These are phyloP conservation scores for Chirona hameri DNA, from an alignment of 2,888 invertebrate genomes.

Conservation along the genomic window DNA sequence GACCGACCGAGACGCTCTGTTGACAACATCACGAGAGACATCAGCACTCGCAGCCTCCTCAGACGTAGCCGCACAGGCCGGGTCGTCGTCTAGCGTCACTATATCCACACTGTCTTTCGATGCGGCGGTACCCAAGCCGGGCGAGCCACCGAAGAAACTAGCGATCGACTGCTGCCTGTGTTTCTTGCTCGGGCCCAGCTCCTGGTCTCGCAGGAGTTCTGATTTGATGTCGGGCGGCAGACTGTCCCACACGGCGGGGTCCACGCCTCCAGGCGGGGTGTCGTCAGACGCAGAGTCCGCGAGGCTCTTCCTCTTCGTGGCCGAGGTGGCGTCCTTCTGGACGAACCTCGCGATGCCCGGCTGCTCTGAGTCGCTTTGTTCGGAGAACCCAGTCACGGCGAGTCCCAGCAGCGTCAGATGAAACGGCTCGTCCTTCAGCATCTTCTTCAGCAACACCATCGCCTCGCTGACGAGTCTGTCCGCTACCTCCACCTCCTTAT, in stretches of 20 bases:
- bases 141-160: not conserved
- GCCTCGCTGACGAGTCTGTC: conserved; percentile 39
- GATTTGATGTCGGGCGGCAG: not conserved
- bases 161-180: not conserved
- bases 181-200: not conserved
- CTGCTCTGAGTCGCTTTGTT: conserved; percentile 42
- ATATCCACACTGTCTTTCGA: not conserved
- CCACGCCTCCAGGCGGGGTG: not conserved
- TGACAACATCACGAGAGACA: no score
- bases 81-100: not conserved
- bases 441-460: conserved; percentile 41
- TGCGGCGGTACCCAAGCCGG: not conserved
- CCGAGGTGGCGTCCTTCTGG: not conserved
- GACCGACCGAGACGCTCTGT: not conserved
- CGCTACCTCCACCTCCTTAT: conserved; percentile 47
- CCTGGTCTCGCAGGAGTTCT: not conserved
- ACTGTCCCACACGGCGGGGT: not conserved
- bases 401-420: conserved; percentile 75
- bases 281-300: not conserved
- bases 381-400: conserved; percentile 76
- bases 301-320: not conserved
- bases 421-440: conserved; percentile 57
- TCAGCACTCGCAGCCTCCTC: not conserved
- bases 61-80: not conserved
- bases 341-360: not conserved